Conservation (phyloP, 35 echinoderm and acorn worm species). For the Lytechinus pictus region DNA sequence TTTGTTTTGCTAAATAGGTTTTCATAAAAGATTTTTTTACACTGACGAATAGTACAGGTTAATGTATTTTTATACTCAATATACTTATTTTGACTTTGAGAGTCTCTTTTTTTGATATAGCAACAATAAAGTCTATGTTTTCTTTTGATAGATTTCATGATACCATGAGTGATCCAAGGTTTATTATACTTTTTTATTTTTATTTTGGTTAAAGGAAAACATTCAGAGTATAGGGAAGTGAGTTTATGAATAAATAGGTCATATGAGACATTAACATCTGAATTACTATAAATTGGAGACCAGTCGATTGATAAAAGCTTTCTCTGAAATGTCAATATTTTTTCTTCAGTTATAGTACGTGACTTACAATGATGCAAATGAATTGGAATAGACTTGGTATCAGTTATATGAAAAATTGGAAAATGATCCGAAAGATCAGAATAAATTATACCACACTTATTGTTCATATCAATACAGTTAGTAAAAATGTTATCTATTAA, state of each 20-base stretch:
- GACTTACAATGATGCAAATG: neutral
- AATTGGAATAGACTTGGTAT: neutral
- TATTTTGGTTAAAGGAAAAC: neutral
- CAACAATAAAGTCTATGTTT: no score
- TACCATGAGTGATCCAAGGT: neutral
- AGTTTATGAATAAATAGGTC: neutral
- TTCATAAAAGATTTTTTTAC: no score
- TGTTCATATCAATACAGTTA: neutral
- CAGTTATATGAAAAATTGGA: neutral
- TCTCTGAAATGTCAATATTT: neutral
- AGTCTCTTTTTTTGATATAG: no score
- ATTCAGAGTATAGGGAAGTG: neutral
- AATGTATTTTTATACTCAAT: no score
- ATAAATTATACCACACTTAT: neutral
- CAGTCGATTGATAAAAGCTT: neutral
- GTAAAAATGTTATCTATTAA: conserved; percentile 10
- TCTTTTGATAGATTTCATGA: no score
- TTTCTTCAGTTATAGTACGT: neutral
- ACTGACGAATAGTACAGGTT: no score
- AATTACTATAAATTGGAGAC: neutral
- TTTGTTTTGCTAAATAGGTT: no score
- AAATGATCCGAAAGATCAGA: neutral
- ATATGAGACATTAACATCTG: neutral
- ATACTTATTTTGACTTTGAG: no score
- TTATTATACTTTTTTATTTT: neutral